A percentile compares a stretch with the other conserved stretches of the same genome.
Conservation (phyloP, 2,113 vertebrate species). For the Lucifuga dentata region DNA sequence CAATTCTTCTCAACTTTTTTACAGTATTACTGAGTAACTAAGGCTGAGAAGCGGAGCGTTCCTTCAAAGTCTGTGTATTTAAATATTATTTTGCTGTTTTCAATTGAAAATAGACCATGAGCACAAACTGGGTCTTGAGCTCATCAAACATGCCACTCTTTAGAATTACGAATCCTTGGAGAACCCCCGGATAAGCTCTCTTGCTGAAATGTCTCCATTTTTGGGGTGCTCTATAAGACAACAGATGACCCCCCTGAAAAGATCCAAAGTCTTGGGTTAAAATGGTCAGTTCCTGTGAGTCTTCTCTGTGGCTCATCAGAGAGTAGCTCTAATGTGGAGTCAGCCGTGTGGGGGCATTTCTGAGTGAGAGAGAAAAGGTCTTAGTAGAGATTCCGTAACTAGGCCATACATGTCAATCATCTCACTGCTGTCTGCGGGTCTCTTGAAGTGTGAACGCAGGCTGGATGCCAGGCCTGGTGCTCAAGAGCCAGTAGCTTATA, state of each 20-base stretch:
- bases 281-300: slow-evolving; percentile 48
- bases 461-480: slow-evolving; percentile 73
- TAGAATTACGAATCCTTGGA: slow-evolving; percentile 46
- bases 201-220: slow-evolving; percentile 37
- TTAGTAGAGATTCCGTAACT: slow-evolving; percentile 52
- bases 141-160: slow-evolving; percentile 14
- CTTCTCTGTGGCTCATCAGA: slow-evolving; percentile 31
- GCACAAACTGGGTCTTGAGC: slow-evolving; percentile 25
- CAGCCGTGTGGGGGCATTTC: slow-evolving; percentile 30
- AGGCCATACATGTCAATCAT: slow-evolving; percentile 56
- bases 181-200: slow-evolving; percentile 55
- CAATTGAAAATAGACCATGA: slow-evolving; percentile 20
- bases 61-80: slow-evolving; percentile 51
- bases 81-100: slow-evolving; percentile 39
- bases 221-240: slow-evolving; percentile 34
- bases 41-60: slow-evolving; percentile 43
- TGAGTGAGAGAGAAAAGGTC: slow-evolving; percentile 49
- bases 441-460: slow-evolving; percentile 63
- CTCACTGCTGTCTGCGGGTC: slow-evolving; percentile 56
- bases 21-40: slow-evolving; percentile 2
- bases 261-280: slow-evolving; percentile 56
- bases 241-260: slow-evolving; percentile 39
- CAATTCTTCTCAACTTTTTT: slow-evolving; percentile 22
- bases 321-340: slow-evolving; percentile 37
- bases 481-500: slow-evolving; percentile 75